Percentiles rank a stretch among this genome's conserved stretches.
Evolutionary conservation across 2,113 vertebrate genomes (phyloP).

Genomic region (Rhea americana): DNA sequence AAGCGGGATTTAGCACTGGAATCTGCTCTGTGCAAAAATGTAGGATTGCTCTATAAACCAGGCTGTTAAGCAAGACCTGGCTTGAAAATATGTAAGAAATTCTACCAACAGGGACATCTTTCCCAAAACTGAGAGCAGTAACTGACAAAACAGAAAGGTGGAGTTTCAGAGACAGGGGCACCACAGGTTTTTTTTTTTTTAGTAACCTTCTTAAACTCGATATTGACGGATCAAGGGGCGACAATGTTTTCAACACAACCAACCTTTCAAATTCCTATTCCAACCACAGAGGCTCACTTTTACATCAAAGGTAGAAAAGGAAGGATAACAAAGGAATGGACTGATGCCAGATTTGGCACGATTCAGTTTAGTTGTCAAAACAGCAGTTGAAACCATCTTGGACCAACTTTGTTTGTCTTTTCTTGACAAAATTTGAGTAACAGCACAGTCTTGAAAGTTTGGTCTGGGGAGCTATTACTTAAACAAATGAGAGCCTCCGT

Average conservation of each 20-base stretch:
- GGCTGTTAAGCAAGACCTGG: background rate
- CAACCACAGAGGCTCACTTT: background rate
- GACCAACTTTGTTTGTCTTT: background rate
- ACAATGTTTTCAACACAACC: background rate
- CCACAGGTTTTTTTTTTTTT: background rate
- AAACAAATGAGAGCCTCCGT: background rate
- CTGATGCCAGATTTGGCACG: background rate
- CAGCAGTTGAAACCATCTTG: background rate
- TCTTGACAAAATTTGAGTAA: background rate
- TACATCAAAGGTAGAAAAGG: background rate
- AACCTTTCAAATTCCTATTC: background rate
- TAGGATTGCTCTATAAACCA: background rate
- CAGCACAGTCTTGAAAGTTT: constrained; percentile 2
- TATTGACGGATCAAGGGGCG: background rate
- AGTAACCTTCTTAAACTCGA: background rate
- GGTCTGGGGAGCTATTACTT: background rate
- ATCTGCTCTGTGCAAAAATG: background rate
- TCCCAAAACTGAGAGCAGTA: background rate
- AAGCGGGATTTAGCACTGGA: background rate
- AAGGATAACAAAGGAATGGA: background rate
- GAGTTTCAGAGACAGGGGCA: background rate
- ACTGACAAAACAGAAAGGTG: background rate
- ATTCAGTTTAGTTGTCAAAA: background rate
- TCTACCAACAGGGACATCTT: background rate
- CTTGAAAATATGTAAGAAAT: background rate